Evolutionary conservation across 2,888 invertebrate species (phyloP).

Genomic region (Mallateleia sp.): DNA sequence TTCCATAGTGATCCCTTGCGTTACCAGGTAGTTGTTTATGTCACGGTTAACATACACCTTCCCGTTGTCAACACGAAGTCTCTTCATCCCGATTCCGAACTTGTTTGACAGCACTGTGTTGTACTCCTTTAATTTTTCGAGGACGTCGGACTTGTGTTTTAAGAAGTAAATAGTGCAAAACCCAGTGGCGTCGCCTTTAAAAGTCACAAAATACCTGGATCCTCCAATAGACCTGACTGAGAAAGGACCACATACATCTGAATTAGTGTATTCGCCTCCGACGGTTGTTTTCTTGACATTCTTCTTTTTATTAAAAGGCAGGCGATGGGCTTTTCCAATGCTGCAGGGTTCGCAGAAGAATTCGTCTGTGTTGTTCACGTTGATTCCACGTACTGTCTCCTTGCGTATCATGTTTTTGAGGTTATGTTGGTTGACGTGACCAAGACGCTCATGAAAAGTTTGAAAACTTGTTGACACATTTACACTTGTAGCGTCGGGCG

Average conservation of each 20-base stretch:
- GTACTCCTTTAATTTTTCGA: conserved; percentile 31
- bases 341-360: conserved; percentile 81
- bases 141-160: conserved; percentile 57
- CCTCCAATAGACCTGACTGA: conserved; percentile 70
- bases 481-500: not conserved
- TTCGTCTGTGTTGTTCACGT: conserved; percentile 45
- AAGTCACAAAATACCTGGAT: conserved; percentile 69
- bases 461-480: conserved; percentile 20
- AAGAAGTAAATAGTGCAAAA: conserved; percentile 71
- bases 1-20: conserved; percentile 63
- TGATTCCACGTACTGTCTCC: conserved; percentile 23
- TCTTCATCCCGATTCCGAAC: conserved; percentile 17
- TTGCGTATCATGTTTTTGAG: conserved; percentile 41
- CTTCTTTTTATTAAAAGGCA: not conserved
- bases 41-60: conserved; percentile 33
- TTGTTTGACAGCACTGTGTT: conserved; percentile 27
- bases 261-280: conserved; percentile 46
- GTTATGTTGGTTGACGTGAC: conserved; percentile 37
- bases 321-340: conserved; percentile 69
- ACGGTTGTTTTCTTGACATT: not conserved
- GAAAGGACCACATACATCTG: conserved; percentile 79
- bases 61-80: conserved; percentile 40
- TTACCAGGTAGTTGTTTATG: conserved; percentile 18
- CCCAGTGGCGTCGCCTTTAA: conserved; percentile 75
- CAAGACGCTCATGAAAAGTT: conserved; percentile 32